Evolutionary conservation across 1,140 invertebrate species (phyloP), one percentile per base, ranked within the genome.

Genomic region (Meloidogyne floridensis): DNA sequence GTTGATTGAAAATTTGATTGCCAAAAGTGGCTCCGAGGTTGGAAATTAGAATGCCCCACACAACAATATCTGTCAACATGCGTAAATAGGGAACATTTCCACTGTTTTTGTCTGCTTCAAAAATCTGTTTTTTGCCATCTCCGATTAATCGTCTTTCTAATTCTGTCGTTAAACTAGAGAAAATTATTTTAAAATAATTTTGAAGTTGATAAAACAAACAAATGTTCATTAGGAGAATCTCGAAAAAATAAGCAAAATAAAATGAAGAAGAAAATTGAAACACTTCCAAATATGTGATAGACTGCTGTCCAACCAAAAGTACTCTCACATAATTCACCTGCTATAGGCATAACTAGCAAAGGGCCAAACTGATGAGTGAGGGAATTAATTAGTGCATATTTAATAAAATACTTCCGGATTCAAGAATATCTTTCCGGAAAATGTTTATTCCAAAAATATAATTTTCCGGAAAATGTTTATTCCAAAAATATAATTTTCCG

Each of bases 211-310:
- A n/a, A 5, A 65, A 65, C 59, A 65, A 65, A 65, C 59, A 65
- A 65, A 65, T 65, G 59, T 65, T 65, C 59, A 65, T 65, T 65
- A 65, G 59, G 59, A 6, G 59, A 65, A 65, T 65, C 59, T n/a
- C 59, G 59, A 65, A 65, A 65, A 65, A 65, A 65, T 18, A 65
- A 7, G 7, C 4, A 65, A 65, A 65, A 65, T 4, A 65, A 3
- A n/a, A 65, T 6, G 7, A 65, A 65, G 59, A 65, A 65, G 59
- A 4, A n/a, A 65, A 65, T 2, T 65, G 59, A 65, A n/a, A 65
- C 3, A n/a, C 59, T 11, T 65, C 59, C 59, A 65, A 65, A 65
- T 65, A 65, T 4, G n/a, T 65, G 59, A 65, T 65, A 65, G n/a
- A 65, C 59, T n/a, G 59, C 59, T 65, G 59, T 65, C 59, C 59